Evolutionary conservation across 2,113 vertebrate species (phyloP).

Genomic region (Hippotragus niger): DNA sequence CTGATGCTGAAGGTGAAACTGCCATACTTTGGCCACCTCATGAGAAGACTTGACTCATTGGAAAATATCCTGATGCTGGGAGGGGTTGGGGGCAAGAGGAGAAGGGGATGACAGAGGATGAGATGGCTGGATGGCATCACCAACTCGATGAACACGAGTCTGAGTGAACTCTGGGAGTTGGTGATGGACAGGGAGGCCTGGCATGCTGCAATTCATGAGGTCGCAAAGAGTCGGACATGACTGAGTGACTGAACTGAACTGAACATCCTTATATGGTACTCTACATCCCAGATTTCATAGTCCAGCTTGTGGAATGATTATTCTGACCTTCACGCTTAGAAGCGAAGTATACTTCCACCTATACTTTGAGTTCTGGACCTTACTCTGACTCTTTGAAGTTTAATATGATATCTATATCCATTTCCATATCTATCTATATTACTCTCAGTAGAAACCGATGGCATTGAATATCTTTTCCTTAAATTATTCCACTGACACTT

Average conservation of each 20-base stretch:
- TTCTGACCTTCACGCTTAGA: background rate
- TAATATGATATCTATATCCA: background rate
- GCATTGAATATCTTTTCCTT: background rate
- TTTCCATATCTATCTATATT: background rate
- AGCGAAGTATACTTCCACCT: background rate
- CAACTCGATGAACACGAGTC: rapidly evolving
- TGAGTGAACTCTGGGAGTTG: too few species aligned
- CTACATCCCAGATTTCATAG: background rate
- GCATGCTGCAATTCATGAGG: rapidly evolving
- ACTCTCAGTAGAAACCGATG: background rate
- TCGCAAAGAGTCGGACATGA: rapidly evolving
- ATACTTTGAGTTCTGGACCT: background rate
- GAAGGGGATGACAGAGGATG: too few species aligned
- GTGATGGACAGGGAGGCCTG: too few species aligned
- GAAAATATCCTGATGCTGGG: too few species aligned
- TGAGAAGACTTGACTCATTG: too few species aligned
- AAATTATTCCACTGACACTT: background rate
- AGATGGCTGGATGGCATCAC: too few species aligned
- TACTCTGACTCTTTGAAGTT: background rate
- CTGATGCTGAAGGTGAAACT: too few species aligned
- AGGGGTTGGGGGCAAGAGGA: too few species aligned
- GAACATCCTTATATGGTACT: background rate
- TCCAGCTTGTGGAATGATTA: background rate
- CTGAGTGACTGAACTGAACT: too few species aligned
- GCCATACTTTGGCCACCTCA: too few species aligned